Conservation (phyloP, 2,888 invertebrate species). For the Amblyjoppa proteus region DNA sequence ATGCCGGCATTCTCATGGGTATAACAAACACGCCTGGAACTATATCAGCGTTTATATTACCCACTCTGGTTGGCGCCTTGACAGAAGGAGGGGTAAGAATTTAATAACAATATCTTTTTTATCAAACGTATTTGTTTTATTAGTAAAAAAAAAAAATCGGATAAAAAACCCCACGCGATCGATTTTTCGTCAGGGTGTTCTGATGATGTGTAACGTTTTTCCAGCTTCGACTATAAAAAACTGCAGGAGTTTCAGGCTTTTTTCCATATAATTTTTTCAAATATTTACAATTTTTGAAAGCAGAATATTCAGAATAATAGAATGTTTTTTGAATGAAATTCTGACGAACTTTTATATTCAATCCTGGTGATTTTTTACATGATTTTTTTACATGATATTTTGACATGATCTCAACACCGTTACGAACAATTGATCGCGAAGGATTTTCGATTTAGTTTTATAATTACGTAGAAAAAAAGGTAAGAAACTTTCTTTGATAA, state of each 20-base stretch:
- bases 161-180: no score
- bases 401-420: no score
- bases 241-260: no score
- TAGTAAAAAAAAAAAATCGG: neutral
- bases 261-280: neutral
- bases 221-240: neutral
- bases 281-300: neutral
- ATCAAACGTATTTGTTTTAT: neutral
- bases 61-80: slow-evolving; percentile 79
- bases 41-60: slow-evolving; percentile 81
- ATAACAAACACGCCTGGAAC: slow-evolving; percentile 84
- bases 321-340: neutral
- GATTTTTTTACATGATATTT: no score
- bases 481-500: neutral
- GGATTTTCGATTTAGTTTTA: no score
- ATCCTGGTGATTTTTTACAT: neutral
- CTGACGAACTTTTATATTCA: neutral
- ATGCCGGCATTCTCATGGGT: slow-evolving; percentile 83
- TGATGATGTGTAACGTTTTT: neutral
- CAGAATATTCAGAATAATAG: no score
- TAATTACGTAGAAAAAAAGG: neutral
- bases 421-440: no score
- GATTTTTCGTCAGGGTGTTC: neutral
- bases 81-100: slow-evolving; percentile 78
- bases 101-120: neutral